Conservation (phyloP, 2,113 vertebrate species). For the Dryoscopus gambensis region DNA sequence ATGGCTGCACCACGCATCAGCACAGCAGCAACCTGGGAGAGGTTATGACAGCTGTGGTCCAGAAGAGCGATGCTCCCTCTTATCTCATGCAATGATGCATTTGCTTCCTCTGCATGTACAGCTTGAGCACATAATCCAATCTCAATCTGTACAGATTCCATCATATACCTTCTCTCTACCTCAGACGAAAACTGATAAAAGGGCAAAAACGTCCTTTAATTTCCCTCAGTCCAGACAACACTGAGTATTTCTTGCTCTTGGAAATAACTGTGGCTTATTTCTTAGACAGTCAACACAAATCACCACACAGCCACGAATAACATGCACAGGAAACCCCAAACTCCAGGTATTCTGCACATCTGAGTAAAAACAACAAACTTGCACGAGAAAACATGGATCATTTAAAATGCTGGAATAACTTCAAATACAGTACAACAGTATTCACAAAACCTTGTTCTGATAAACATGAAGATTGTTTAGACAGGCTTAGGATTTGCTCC, state of each 20-base stretch:
- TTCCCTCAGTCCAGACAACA: not conserved
- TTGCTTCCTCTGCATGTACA: not conserved
- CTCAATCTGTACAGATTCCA: not conserved
- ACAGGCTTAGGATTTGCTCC: not conserved
- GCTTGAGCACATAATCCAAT: not conserved
- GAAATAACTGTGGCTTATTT: not conserved
- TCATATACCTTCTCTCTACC: not conserved
- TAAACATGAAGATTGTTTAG: not conserved
- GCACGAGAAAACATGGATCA: not conserved
- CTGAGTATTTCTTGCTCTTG: not conserved
- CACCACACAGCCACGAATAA: not conserved
- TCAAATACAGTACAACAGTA: not conserved
- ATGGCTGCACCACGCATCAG: not conserved
- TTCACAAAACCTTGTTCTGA: not conserved
- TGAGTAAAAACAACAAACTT: not conserved
- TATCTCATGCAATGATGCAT: not conserved
- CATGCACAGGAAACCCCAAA: not conserved
- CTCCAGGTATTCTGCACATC: not conserved
- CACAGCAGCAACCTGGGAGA: not conserved
- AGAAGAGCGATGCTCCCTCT: not conserved
- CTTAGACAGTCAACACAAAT: not conserved
- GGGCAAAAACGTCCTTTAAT: not conserved
- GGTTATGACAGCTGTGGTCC: not conserved
- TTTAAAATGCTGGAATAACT: not conserved
- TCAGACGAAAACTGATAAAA: not conserved